Conservation (phyloP, 2,797 vertebrate species). For the Aplochiton taeniatus region DNA sequence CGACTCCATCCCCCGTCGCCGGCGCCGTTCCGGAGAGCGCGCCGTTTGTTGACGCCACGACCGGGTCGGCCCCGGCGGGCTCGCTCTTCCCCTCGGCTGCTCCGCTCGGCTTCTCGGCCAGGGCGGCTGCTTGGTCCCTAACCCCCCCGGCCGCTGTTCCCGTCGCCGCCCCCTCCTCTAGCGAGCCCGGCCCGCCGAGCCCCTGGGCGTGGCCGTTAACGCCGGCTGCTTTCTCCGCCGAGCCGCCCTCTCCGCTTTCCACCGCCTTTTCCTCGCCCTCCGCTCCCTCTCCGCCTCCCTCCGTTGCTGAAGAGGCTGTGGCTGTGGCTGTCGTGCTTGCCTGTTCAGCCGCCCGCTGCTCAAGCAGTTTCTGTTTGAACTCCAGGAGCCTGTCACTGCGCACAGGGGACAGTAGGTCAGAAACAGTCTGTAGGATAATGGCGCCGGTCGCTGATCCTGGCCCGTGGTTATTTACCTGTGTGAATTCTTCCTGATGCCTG, state of each 20-base stretch:
- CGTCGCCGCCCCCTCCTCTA: conserved; percentile 29
- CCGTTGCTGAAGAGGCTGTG: background rate
- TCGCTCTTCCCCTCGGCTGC: conserved; percentile 24
- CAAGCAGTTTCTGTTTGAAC: conserved; percentile 72
- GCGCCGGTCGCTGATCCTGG: background rate
- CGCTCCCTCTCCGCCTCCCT: conserved; percentile 18
- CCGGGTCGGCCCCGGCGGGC: conserved; percentile 36
- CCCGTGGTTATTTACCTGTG: conserved; percentile 64
- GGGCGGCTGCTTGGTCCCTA: conserved; percentile 19
- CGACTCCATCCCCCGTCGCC: conserved; percentile 29
- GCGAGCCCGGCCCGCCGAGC: conserved; percentile 26
- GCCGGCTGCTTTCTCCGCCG: conserved; percentile 18
- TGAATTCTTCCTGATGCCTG: conserved; percentile 72
- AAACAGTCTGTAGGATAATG: background rate
- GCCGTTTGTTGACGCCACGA: conserved; percentile 60
- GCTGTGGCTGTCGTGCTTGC: conserved; percentile 38
- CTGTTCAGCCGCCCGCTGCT: conserved; percentile 66
- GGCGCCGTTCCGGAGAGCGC: conserved; percentile 44
- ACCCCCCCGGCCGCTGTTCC: background rate
- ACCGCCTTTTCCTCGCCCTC: conserved; percentile 47
- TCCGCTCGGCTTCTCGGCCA: conserved; percentile 18
- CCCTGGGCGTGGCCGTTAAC: conserved; percentile 39
- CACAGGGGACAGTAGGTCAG: conserved; percentile 16
- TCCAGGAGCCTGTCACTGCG: conserved; percentile 69
- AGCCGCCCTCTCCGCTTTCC: conserved; percentile 33